Percentiles rank a stretch among this genome's conserved stretches.
Conservation (phyloP, 2,888 invertebrate species). For the Eurytoma californica region DNA sequence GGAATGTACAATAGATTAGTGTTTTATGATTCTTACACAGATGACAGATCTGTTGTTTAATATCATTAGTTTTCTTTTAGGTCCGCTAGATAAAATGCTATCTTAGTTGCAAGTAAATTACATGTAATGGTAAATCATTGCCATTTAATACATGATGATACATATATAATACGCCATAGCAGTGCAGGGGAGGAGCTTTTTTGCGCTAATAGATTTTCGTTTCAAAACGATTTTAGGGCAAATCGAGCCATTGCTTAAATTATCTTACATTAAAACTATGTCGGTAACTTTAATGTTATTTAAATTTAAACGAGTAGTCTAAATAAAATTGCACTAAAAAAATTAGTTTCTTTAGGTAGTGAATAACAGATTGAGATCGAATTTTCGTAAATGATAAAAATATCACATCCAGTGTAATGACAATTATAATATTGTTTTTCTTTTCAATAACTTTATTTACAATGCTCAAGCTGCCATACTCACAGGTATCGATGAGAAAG, state of each 20-base stretch:
- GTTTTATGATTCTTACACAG: slow-evolving; percentile 34
- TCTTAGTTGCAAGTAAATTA: slow-evolving; percentile 18
- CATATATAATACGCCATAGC: slow-evolving; percentile 17
- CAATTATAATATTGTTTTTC: not conserved
- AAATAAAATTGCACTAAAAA: slow-evolving; percentile 15
- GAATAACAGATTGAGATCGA: not conserved
- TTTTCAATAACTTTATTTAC: not conserved
- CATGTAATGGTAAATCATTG: not conserved
- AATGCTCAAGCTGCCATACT: slow-evolving; percentile 45
- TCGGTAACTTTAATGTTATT: not conserved
- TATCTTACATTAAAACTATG: too few relatives aligned
- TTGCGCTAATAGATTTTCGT: slow-evolving; percentile 33
- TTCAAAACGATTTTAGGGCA: slow-evolving; percentile 36
- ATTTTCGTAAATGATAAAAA: slow-evolving; percentile 1
- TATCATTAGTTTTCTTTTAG: slow-evolving; percentile 27
- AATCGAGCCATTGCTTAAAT: slow-evolving; percentile 32
- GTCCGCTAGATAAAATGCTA: slow-evolving; percentile 20
- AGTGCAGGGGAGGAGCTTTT: slow-evolving; percentile 52
- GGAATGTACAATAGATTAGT: slow-evolving; percentile 48
- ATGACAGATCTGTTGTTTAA: slow-evolving; percentile 28
- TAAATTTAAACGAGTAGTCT: not conserved
- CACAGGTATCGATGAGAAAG: slow-evolving; percentile 37
- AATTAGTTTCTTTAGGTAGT: not conserved
- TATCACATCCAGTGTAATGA: not conserved
- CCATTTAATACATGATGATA: slow-evolving; percentile 3